Evolutionary conservation across 2,888 invertebrate genomes (phyloP), one percentile per base, ranked within the genome.

Genomic region (Harmothoe impar): DNA sequence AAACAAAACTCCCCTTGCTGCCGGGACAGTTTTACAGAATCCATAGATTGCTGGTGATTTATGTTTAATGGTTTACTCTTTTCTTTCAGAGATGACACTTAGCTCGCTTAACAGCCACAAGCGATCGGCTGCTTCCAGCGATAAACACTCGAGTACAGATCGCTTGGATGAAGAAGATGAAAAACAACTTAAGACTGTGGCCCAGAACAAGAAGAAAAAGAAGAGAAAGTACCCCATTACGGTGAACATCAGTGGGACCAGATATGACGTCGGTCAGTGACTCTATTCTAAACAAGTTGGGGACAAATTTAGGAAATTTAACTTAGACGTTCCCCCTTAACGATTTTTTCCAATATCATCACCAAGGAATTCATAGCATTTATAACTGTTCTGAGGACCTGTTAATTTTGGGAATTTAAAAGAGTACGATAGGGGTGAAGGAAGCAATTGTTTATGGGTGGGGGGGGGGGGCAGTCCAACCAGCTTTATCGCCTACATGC

Each of bases 251-350:
- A 93, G 93, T 92, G 95, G 95, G 43, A 95, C 95, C 1, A 93
- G 95, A 93, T 95, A 95, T 93, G 95, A 95, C 91, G 94, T 95
- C 91, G 94, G 95, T 95, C 93, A 93, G 95, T 94, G 25, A 51
- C 23, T 5, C n/a, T 29, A 31, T n/a, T 29, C 20, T 56, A 29
- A 33, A 68, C 29, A 15, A 68, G 35, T 56, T 51, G 56, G 35
- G n/a, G 43, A 33, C n/a, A 33, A 25, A 81, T 43, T 78, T 43
- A 35, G 29, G 0, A n/a, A 54, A 77, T 43, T 23, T 89, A 7
- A 23, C 20, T 3, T 43, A 10, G 43, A 43, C n/a, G 10, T 10
- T 43, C 43, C 43, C 43, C 43, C 43, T 43, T 43, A 43, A 10
- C 5, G 10, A 43, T 43, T 31, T 43, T 31, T 81, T 25, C 7